Evolutionary conservation across 2,797 vertebrate species (phyloP).

Genomic region (Phataginus tetradactyla): DNA sequence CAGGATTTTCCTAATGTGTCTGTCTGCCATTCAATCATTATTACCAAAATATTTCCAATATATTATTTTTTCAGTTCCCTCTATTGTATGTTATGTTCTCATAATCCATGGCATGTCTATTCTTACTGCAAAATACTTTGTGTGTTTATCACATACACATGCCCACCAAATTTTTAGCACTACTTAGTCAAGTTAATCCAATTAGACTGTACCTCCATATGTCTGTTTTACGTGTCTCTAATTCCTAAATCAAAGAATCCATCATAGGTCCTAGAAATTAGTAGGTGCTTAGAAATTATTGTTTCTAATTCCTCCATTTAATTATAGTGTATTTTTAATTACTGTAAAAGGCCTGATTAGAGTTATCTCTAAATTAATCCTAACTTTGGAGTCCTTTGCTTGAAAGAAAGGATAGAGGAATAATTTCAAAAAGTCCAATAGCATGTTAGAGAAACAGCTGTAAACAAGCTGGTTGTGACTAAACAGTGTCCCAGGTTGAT

Average conservation of each 20-base stretch:
- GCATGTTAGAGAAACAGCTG: background rate
- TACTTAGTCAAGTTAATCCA: background rate
- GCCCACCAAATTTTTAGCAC: background rate
- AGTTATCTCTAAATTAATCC: background rate
- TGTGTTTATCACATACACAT: background rate
- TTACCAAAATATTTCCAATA: background rate
- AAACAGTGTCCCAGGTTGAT: background rate
- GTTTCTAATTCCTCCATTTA: background rate
- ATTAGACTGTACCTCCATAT: background rate
- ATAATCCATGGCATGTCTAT: background rate
- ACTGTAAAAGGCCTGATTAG: background rate
- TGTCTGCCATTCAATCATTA: background rate
- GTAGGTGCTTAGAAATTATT: background rate
- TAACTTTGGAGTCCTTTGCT: background rate
- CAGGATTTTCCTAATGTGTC: background rate
- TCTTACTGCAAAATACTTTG: background rate
- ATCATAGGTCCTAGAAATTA: background rate
- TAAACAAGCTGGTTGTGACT: background rate
- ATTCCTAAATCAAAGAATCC: background rate
- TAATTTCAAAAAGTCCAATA: background rate
- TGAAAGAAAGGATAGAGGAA: background rate
- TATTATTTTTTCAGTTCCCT: background rate
- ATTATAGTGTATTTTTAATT: background rate
- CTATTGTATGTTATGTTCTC: background rate
- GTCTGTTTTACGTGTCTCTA: background rate